Evolutionary conservation across 2,113 vertebrate species (phyloP).

Genomic region (Dromiciops gliroides): DNA sequence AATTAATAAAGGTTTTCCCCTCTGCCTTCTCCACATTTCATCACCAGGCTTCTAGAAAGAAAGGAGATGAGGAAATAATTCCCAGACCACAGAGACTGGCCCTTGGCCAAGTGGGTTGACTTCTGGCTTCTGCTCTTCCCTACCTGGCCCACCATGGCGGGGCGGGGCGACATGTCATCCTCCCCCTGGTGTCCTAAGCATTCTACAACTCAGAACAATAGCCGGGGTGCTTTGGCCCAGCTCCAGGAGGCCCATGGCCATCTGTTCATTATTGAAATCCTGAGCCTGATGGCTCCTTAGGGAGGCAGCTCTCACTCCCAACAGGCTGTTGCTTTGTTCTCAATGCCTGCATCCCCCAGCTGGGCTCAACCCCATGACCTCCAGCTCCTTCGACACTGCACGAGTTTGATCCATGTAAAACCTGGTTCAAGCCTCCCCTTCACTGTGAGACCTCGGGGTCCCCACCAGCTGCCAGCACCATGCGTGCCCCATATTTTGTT

Average conservation of each 20-base stretch:
- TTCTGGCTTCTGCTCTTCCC: not conserved
- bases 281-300: not conserved
- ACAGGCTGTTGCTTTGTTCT: not conserved
- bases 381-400: not conserved
- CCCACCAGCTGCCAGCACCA: no score
- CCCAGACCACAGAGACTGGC: not conserved
- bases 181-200: not conserved
- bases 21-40: not conserved
- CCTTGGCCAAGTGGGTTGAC: not conserved
- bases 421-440: no score
- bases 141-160: not conserved
- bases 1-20: not conserved
- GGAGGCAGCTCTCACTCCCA: not conserved
- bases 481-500: not conserved
- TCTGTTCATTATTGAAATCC: not conserved
- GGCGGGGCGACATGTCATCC: not conserved
- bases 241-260: not conserved
- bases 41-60: not conserved
- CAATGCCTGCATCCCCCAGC: not conserved
- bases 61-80: not conserved
- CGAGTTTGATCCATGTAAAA: not conserved
- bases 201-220: not conserved
- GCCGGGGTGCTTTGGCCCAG: not conserved
- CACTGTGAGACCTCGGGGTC: not conserved
- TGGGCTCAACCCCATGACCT: not conserved